Base-by-base conservation (phyloP, 2,888 invertebrate species). In the Nomada goodeniana region DNA sequence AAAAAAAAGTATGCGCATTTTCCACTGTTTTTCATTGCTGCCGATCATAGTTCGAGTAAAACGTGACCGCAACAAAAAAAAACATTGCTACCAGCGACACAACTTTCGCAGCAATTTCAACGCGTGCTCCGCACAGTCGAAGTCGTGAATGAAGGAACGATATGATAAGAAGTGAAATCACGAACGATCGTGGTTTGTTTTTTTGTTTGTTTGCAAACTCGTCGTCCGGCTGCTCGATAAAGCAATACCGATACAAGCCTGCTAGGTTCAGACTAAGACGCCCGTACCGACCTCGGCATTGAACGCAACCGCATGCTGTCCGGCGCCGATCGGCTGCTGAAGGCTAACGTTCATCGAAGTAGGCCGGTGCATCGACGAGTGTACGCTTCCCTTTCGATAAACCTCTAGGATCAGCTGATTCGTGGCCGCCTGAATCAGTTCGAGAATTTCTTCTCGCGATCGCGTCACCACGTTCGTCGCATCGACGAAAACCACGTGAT, bases 231-330 rank as follows among this genome's bases (percentile, higher is more conserved):
- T 13, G 26, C 44, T 36, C 36, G 26, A 44, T 42, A n/a, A 65
- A 29, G 36, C 29, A 55, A 53, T 18, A 44, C 10, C 13, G 63
- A 60, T 10, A 60, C 18, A 26, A 36, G 42, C 20, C 44, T 29
- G n/a, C 53, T n/a, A n/a, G 63, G 50, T 74, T 95, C 95, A 97
- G 90, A 98, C 97, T 91, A 98, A 96, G 90, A 98, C 97, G 83
- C 97, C 97, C 90, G 96, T 96, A 97, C 98, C 97, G 96, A 98
- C 98, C 98, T 98, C 98, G 94, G 97, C 96, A 92, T 96, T 97
- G 94, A 98, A 98, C 71, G 98, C 97, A 93, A 98, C 97, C 95
- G 92, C 90, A 70, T 88, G 91, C 86, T 87, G 92, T 86, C 85
- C 68, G 90, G 84, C 50, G 89, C 86, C 82, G 76, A 78, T 83